Evolutionary conservation across 1,140 invertebrate species (phyloP).

Genomic region (Heterodera carotae): DNA sequence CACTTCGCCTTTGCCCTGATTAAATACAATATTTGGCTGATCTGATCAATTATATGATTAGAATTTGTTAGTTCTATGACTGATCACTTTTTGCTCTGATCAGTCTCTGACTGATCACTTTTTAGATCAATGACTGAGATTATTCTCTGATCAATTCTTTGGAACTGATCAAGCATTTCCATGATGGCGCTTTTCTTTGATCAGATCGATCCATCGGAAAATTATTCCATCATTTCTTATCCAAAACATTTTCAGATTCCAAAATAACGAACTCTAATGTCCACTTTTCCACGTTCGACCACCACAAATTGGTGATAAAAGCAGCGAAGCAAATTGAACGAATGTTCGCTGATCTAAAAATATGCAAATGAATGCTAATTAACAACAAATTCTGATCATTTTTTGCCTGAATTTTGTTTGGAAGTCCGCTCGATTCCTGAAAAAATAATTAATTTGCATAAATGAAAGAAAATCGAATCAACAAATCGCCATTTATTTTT

Average conservation of each 20-base stretch:
- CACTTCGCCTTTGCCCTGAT: conserved; percentile 61
- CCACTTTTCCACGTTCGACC: conserved; percentile 56
- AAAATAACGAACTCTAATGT: conserved; percentile 54
- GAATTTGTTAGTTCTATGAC: not conserved
- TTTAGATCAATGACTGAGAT: too few species aligned
- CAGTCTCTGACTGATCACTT: too few species aligned
- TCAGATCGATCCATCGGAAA: not conserved
- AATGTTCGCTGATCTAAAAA: conserved; percentile 57
- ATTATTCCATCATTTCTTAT: not conserved
- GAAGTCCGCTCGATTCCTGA: conserved; percentile 59
- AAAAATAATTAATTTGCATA: conserved; percentile 71
- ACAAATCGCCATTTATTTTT: not conserved
- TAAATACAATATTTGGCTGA: conserved; percentile 20
- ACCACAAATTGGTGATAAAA: conserved; percentile 60
- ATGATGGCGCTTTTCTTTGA: too few species aligned
- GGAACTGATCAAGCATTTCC: too few species aligned
- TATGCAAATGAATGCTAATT: not conserved
- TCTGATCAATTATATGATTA: too few species aligned
- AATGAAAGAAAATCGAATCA: conserved; percentile 74
- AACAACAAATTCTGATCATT: not conserved
- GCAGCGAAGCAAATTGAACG: conserved; percentile 57
- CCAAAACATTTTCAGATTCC: too few species aligned
- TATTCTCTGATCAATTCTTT: too few species aligned
- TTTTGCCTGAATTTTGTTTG: conserved; percentile 62
- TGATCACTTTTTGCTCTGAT: not conserved